Evolutionary conservation across 1,140 invertebrate genomes (phyloP).

Genomic region (Conus betulinus): DNA sequence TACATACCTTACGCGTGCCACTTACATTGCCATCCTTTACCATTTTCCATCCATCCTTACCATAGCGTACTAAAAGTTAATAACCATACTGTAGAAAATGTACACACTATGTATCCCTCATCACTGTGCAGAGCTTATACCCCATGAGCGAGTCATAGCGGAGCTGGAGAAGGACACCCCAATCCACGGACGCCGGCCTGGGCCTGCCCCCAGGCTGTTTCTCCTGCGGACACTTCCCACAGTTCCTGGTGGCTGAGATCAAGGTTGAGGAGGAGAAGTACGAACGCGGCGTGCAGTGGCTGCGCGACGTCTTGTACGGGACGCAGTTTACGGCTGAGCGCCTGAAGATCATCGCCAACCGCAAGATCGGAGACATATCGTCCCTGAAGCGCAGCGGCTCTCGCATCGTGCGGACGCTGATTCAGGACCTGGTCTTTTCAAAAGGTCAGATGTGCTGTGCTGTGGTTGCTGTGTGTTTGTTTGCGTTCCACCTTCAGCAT

Average conservation of each 20-base stretch:
- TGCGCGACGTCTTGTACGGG: conserved; percentile 85
- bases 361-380: conserved; percentile 84
- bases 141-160: conserved; percentile 83
- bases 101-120: neutral
- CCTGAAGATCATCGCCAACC: conserved; percentile 85
- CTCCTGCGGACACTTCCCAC: conserved; percentile 84
- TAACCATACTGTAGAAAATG: neutral
- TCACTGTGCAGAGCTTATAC: conserved; percentile 60
- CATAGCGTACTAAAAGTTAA: no score
- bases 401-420: conserved; percentile 78
- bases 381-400: conserved; percentile 82
- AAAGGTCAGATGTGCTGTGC: conserved; percentile 76
- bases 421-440: conserved; percentile 81
- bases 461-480: no score
- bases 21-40: no score
- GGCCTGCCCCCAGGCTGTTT: conserved; percentile 80
- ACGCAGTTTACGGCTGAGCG: conserved; percentile 84
- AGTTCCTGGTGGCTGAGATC: conserved; percentile 84
- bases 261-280: conserved; percentile 88
- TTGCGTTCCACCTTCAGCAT: no score
- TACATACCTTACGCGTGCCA: no score
- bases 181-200: conserved; percentile 80
- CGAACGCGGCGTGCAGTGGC: conserved; percentile 84
- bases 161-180: conserved; percentile 85
- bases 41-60: no score